phyloP scores from a whole-genome alignment of 23 tunicate genomes.

The Pegea sp. region DNA sequence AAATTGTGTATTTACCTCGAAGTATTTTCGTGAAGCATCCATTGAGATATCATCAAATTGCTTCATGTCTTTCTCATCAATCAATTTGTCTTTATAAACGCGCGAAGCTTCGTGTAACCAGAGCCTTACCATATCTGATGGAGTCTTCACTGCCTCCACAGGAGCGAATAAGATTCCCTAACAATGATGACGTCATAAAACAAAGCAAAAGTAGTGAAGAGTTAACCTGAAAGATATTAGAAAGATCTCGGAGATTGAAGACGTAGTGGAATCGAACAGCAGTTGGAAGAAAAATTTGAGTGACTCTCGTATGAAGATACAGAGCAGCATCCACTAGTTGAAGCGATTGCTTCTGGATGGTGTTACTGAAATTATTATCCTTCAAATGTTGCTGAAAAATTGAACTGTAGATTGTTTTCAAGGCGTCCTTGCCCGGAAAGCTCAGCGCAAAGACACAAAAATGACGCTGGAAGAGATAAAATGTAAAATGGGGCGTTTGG shows the following conservation, averaged over 20 bases:
- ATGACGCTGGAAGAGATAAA: conserved; percentile 43
- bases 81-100: conserved; percentile 77
- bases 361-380: conserved; percentile 40
- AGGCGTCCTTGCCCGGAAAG: conserved; percentile 89
- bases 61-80: conserved; percentile 87
- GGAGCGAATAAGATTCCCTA: conserved; percentile 67
- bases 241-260: conserved; percentile 82
- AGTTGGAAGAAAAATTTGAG: conserved; percentile 87
- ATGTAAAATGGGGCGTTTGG: neutral
- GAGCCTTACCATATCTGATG: conserved; percentile 25
- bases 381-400: conserved; percentile 79
- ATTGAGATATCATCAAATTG: conserved; percentile 46
- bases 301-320: conserved; percentile 53
- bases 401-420: conserved; percentile 75
- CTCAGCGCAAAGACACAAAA: conserved; percentile 95
- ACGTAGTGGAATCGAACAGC: conserved; percentile 96
- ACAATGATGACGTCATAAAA: neutral
- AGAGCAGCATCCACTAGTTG: conserved; percentile 62
- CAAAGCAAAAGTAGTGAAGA: conserved; percentile 1
- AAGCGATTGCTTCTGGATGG: conserved; percentile 25
- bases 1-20: conserved; percentile 71
- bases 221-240: conserved; percentile 85
- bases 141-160: conserved; percentile 45
- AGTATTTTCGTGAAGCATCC: conserved; percentile 64
- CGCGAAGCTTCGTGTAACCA: conserved; percentile 88